Base-by-base conservation (phyloP, 1,140 invertebrate species). In the Scaptomyza montana region DNA sequence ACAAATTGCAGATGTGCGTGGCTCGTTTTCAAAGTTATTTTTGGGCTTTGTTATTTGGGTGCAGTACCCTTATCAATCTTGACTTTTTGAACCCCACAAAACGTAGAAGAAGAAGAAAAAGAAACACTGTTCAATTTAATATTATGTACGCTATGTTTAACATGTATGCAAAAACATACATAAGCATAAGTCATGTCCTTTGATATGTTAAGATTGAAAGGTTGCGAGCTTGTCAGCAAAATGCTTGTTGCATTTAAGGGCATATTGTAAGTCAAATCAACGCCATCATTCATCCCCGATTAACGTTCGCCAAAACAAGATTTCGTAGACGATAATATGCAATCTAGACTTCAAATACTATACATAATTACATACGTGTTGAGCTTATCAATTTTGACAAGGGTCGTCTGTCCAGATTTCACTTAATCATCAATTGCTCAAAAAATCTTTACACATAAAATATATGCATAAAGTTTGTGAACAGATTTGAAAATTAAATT, bases 21-120 rank as follows among this genome's bases (percentile, higher is more conserved):
- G 67, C 55, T 59, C 55, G 54, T 59, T 63, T 64, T 33, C 43
- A 36, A 70, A 65, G 53, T 50, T 65, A 57, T 43, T 60, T 61
- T 36, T 36, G 13, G 39, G 13, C 50, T 8, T 30, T 10, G 50
- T 63, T 50, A 69, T 69, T 69, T 69, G 19, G 62, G 57, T 54
- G 57, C 57, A 62, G 47, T 51, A 71, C 68, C 68, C 69, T 72
- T 60, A 67, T 72, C 69, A 72, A 66, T 72, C 69, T 67, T 71
- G 65, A 45, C 65, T 68, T 16, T 43, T 28, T 50, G 49, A 67
- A 46, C 54, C 54, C 67, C 21, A 2, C 5, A 6, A 33, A 33
- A 7, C 30, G 30, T 33, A 33, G 28, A 30, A 53, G 8, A 12
- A 19, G 1, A 13, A 19, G 28, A 57, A 57, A 72, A 60, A 2